These are phyloP conservation scores for Acleris literana DNA, from an alignment of 2,888 invertebrate genomes.

Conservation along the genomic window DNA sequence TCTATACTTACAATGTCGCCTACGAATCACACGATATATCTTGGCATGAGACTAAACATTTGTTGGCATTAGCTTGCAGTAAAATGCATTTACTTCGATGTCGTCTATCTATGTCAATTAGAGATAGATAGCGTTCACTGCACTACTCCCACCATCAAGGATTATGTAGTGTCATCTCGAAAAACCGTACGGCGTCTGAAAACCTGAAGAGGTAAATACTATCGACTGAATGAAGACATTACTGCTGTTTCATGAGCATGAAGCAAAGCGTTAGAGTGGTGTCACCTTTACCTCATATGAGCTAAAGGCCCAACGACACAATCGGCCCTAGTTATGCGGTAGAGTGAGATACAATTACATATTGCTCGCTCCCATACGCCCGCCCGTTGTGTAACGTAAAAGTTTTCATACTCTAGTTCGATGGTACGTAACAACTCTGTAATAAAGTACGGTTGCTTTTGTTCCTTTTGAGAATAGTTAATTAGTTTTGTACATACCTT, in stretches of 20 bases:
- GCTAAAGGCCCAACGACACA: no score
- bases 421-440: not conserved
- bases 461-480: slow-evolving; percentile 33
- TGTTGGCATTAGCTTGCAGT: slow-evolving; percentile 24
- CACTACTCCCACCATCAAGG: slow-evolving; percentile 9
- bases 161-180: slow-evolving; percentile 1
- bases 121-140: slow-evolving; percentile 1
- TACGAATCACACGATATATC: slow-evolving; percentile 3
- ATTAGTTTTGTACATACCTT: slow-evolving; percentile 32
- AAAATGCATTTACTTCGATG: slow-evolving; percentile 30
- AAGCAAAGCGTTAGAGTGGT: no score
- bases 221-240: no score
- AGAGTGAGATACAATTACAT: no score
- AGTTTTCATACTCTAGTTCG: no score
- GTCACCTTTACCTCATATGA: no score
- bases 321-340: no score
- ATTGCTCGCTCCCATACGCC: no score
- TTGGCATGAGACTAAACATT: slow-evolving; percentile 18
- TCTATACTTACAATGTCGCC: not conserved
- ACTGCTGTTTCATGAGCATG: no score
- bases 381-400: no score
- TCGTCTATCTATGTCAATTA: slow-evolving; percentile 10
- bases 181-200: no score
- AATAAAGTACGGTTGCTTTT: not conserved
- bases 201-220: no score